These are phyloP conservation scores for Agraylea sexmaculata DNA, from an alignment of 1,140 invertebrate species.

Conservation along the genomic window DNA sequence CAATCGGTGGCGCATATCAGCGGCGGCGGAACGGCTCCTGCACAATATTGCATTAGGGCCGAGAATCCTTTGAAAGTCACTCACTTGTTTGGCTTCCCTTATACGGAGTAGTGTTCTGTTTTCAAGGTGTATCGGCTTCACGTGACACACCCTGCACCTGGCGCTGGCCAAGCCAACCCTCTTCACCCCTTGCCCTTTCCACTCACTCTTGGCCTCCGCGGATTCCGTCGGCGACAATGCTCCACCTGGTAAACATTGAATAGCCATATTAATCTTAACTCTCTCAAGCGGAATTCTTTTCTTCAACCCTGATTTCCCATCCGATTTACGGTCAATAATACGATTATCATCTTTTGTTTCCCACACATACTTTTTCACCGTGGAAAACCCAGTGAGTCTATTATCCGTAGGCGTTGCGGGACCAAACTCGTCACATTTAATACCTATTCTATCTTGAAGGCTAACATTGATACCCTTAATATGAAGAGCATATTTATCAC, in stretches of 20 bases:
- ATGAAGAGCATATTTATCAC: too few species aligned
- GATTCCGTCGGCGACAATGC: slow-evolving; percentile 16
- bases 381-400: too few species aligned
- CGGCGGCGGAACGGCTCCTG: slow-evolving; percentile 20
- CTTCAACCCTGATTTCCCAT: too few species aligned
- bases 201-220: slow-evolving; percentile 11
- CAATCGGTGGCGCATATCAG: slow-evolving; percentile 9
- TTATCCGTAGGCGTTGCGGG: too few species aligned
- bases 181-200: background rate
- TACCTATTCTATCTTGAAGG: too few species aligned
- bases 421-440: too few species aligned
- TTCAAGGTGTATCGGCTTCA: slow-evolving; percentile 32
- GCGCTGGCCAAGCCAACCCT: slow-evolving; percentile 25
- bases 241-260: slow-evolving; percentile 20
- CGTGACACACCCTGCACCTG: slow-evolving; percentile 31
- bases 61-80: slow-evolving; percentile 44
- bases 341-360: too few species aligned
- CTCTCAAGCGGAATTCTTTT: too few species aligned
- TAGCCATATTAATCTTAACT: slow-evolving; percentile 19
- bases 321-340: too few species aligned
- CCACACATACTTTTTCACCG: too few species aligned
- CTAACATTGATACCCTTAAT: too few species aligned
- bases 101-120: slow-evolving; percentile 39
- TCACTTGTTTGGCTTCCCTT: slow-evolving; percentile 40
- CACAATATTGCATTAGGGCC: slow-evolving; percentile 39